Evolutionary conservation across 2,888 invertebrate species (phyloP), one percentile per base, ranked within the genome.

Genomic region (Poecilus cupreus): DNA sequence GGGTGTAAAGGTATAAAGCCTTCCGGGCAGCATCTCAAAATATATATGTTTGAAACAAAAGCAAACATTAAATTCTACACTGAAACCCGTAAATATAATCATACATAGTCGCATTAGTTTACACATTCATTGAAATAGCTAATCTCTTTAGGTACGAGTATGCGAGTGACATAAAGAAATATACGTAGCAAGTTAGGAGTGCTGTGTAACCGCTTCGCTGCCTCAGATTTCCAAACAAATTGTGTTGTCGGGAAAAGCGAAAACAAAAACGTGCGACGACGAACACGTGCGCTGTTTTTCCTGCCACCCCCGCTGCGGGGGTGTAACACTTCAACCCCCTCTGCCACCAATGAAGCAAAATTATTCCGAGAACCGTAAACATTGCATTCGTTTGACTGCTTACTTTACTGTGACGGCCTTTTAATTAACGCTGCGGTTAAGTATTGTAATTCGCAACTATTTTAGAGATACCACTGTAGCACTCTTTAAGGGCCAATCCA

Each of bases 171-270:
- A 57, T 22, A 43, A 46, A 43, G 72, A 43, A 24, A 64, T 64
- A 64, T 64, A 64, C 22, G 54, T 54, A 20, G 54, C 18, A 18
- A 54, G 54, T 54, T 54, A 54, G 64, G 13, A 64, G 64, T 64
- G 26, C 37, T 5, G 57, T 76, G 54, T 54, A 57, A 76, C 37
- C 76, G 57, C 37, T 76, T 37, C 32, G 37, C 11, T 76, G 76
- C 76, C 18, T 51, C 76, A 76, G 76, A 76, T 76, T 76, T 76
- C 57, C 76, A 76, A 76, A 76, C 57, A 76, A 76, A 76, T 57
- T 76, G 76, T 76, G 57, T 76, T 76, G 76, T 39, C 39, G 37
- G 39, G 76, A 22, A 76, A 24, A 13, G 54, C 6, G 75, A 49
- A 75, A 75, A 76, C 76, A 76, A 76, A 76, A 76, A 76, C 76